These are phyloP conservation scores for Lagopus muta DNA, from an alignment of 2,113 vertebrate genomes.

Conservation along the genomic window DNA sequence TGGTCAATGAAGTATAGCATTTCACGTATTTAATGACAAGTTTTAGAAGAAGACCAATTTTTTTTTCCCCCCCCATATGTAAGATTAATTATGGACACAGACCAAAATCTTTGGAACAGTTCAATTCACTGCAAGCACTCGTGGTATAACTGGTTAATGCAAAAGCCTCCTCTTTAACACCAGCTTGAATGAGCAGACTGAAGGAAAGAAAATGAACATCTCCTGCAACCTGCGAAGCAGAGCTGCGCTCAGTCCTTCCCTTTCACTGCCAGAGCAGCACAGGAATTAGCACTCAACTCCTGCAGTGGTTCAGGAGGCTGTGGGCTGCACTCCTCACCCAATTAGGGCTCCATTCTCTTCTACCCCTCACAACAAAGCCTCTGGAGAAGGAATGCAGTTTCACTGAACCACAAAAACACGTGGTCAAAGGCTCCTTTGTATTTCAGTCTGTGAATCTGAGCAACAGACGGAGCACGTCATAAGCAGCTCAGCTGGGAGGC, in stretches of 20 bases:
- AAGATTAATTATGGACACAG: rapidly evolving
- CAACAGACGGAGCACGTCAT: not conserved
- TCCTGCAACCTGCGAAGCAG: not conserved
- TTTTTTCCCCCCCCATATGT: not conserved
- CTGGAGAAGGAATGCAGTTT: not conserved
- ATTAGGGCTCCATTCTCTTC: rapidly evolving
- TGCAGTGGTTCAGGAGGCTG: not conserved
- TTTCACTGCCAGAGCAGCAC: rapidly evolving
- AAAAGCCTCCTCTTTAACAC: not conserved
- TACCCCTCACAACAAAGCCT: not conserved
- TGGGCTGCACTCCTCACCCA: not conserved
- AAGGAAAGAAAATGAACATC: not conserved
- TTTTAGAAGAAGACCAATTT: not conserved
- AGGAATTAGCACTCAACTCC: rapidly evolving
- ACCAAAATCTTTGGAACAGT: not conserved
- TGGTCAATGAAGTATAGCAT: not conserved
- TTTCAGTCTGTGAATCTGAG: not conserved
- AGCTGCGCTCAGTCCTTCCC: no score
- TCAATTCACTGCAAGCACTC: not conserved
- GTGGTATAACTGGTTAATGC: rapidly evolving
- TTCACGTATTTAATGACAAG: not conserved
- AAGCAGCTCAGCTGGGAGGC: not conserved
- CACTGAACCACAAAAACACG: not conserved
- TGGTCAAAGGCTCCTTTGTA: not conserved
- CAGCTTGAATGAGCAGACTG: not conserved